A percentile compares a stretch with the other conserved stretches of the same genome.
phyloP scores from a whole-genome alignment of 2,888 invertebrate genomes.

The Himalopsyche anomala region DNA sequence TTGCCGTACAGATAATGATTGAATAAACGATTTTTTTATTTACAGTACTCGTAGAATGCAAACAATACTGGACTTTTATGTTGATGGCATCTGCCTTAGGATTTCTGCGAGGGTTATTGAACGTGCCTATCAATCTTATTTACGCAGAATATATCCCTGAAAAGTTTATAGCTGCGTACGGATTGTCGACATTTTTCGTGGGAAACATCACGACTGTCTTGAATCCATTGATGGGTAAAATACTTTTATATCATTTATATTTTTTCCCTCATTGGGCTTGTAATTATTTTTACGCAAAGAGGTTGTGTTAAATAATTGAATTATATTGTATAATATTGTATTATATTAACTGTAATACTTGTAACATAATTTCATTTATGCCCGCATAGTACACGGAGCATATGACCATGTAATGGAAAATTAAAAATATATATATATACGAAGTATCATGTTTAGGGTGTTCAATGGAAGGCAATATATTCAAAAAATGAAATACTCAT shows the following conservation, averaged over 20 bases:
- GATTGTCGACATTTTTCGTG: constrained; percentile 80
- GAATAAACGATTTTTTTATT: neutral
- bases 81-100: constrained; percentile 75
- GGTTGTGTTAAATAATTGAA: neutral
- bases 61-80: constrained; percentile 70
- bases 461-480: too few relatives aligned
- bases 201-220: constrained; percentile 80
- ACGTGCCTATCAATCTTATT: constrained; percentile 80
- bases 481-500: too few relatives aligned
- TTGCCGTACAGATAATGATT: constrained; percentile 24
- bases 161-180: constrained; percentile 81
- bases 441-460: too few relatives aligned
- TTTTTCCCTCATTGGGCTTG: constrained; percentile 54
- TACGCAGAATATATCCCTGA: constrained; percentile 81
- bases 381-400: too few relatives aligned
- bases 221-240: constrained; percentile 80
- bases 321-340: constrained; percentile 38
- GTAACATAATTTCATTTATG: too few relatives aligned
- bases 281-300: neutral
- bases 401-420: too few relatives aligned
- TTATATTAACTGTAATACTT: too few relatives aligned
- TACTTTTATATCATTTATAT: constrained; percentile 38
- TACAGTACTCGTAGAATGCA: constrained; percentile 69
- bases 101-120: constrained; percentile 78
- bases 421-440: too few relatives aligned